Percentiles rank a stretch among this genome's conserved stretches.
These are phyloP conservation scores for Bombus picipes DNA, from an alignment of 1,140 invertebrate species.

Conservation along the genomic window DNA sequence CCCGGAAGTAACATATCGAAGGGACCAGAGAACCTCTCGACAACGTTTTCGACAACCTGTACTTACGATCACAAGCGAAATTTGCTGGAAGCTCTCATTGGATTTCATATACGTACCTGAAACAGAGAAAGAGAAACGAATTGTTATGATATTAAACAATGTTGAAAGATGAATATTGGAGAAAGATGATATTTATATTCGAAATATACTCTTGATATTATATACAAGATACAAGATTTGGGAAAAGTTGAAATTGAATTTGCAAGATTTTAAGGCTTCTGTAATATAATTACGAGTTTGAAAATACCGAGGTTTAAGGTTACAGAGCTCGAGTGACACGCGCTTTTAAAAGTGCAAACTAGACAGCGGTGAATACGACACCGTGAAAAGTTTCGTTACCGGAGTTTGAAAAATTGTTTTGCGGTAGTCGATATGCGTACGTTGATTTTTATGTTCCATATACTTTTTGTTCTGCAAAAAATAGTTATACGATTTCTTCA, in stretches of 20 bases:
- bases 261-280: background rate
- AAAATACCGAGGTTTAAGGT: background rate
- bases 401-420: background rate
- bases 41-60: constrained; percentile 2
- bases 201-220: background rate
- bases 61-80: constrained; percentile 31
- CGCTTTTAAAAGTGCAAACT: background rate
- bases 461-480: too few species aligned
- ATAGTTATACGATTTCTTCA: too few species aligned
- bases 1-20: background rate
- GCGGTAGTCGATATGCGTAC: background rate
- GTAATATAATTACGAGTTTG: background rate
- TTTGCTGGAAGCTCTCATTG: background rate
- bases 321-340: background rate
- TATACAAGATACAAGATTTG: background rate
- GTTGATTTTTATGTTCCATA: too few species aligned
- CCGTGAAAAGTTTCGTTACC: background rate
- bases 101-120: constrained; percentile 52
- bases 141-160: background rate
- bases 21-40: background rate
- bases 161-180: background rate
- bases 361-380: background rate
- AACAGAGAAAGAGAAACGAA: constrained; percentile 23
- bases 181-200: background rate
- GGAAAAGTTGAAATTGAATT: background rate